phyloP scores from a whole-genome alignment of 1,140 invertebrate species.

The Macrostomum lignano region DNA sequence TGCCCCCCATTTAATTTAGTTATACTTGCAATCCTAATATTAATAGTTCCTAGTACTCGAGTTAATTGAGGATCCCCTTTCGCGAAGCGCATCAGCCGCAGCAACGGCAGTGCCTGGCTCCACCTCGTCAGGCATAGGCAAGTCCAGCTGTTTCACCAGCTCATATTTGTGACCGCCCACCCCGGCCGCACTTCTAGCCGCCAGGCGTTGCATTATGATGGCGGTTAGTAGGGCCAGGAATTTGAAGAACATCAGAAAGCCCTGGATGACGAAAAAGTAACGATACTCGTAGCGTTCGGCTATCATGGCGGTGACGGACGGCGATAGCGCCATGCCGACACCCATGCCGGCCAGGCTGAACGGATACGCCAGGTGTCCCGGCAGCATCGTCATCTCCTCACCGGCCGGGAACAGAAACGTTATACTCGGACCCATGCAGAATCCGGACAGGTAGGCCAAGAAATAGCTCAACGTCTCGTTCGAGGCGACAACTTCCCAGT shows the following conservation, averaged over 20 bases:
- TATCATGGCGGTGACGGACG: slow-evolving; percentile 3
- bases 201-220: too few relatives aligned
- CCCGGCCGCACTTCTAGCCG: too few relatives aligned
- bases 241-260: slow-evolving; percentile 3
- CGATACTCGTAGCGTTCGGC: neutral
- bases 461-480: neutral
- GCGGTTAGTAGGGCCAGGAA: too few relatives aligned
- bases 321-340: slow-evolving; percentile 5
- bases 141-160: too few relatives aligned
- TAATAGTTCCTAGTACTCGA: too few relatives aligned
- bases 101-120: too few relatives aligned
- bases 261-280: slow-evolving; percentile 4
- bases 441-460: slow-evolving; percentile 1
- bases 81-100: too few relatives aligned
- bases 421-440: slow-evolving; percentile 3
- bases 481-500: slow-evolving; percentile 1
- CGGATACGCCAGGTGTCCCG: slow-evolving; percentile 3
- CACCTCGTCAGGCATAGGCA: too few relatives aligned
- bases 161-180: too few relatives aligned
- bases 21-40: too few relatives aligned
- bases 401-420: slow-evolving; percentile 6
- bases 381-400: slow-evolving; percentile 5
- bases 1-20: too few relatives aligned
- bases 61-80: too few relatives aligned
- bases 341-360: slow-evolving; percentile 4